phyloP scores from a whole-genome alignment of 2,797 vertebrate species.

The Tapera naevia region DNA sequence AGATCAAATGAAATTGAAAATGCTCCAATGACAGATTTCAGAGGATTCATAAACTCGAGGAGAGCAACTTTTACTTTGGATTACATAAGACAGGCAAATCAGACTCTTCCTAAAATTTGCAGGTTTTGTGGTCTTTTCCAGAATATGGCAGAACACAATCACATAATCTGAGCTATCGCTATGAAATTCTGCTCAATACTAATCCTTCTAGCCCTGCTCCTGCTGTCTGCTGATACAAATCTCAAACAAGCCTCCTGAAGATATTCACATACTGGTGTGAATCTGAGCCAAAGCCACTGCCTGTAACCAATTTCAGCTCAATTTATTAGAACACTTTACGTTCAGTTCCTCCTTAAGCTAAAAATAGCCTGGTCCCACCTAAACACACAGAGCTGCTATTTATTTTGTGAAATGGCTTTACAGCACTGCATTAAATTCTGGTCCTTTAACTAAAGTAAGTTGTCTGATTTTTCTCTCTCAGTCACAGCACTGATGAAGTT shows the following conservation, averaged over 20 bases:
- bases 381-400: slow-evolving; percentile 41
- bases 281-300: slow-evolving; percentile 13
- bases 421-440: neutral
- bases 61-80: neutral
- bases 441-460: neutral
- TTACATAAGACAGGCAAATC: neutral
- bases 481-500: neutral
- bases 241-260: neutral
- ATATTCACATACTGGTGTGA: neutral
- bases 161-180: neutral
- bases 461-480: neutral
- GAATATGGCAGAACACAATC: neutral
- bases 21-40: neutral
- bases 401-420: slow-evolving; percentile 49
- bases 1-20: neutral
- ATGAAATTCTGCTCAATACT: neutral
- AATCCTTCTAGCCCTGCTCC: neutral
- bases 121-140: neutral
- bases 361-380: slow-evolving; percentile 34
- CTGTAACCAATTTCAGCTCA: slow-evolving; percentile 18
- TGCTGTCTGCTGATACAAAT: neutral
- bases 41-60: neutral
- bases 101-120: neutral
- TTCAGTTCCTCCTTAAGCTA: slow-evolving; percentile 27
- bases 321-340: slow-evolving; percentile 21